These are phyloP conservation scores for Xanthorhoe designata DNA, from an alignment of 2,888 invertebrate genomes.

Conservation along the genomic window DNA sequence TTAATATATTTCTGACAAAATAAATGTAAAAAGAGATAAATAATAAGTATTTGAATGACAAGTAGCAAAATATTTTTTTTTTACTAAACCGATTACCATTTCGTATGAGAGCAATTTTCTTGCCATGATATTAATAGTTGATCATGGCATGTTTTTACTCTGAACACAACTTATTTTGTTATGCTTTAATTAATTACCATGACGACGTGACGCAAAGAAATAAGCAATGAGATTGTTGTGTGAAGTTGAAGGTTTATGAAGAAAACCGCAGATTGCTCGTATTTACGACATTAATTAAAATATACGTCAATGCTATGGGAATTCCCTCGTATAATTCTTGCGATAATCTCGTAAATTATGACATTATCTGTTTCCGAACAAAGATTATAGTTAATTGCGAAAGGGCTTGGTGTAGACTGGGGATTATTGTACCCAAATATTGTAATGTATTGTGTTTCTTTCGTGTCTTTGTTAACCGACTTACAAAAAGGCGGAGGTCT, in stretches of 20 bases:
- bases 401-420: not conserved
- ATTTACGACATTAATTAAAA: conserved; percentile 20
- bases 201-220: conserved; percentile 11
- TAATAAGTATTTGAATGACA: no score
- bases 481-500: no score
- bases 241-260: conserved; percentile 13
- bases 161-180: not conserved
- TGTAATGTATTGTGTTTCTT: not conserved
- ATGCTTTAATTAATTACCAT: conserved; percentile 12
- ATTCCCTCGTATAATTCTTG: conserved; percentile 15
- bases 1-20: no score
- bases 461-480: not conserved
- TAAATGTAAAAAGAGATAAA: no score
- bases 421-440: no score
- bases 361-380: conserved; percentile 9
- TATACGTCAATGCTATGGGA: conserved; percentile 8
- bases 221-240: conserved; percentile 8
- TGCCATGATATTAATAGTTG: not conserved
- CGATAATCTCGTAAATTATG: conserved; percentile 8
- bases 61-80: no score
- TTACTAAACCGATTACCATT: no score
- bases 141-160: not conserved
- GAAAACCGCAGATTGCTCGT: conserved; percentile 13
- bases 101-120: no score
- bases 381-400: not conserved